phyloP scores from a whole-genome alignment of 1,140 invertebrate species.

The Drosophila arawakana region DNA sequence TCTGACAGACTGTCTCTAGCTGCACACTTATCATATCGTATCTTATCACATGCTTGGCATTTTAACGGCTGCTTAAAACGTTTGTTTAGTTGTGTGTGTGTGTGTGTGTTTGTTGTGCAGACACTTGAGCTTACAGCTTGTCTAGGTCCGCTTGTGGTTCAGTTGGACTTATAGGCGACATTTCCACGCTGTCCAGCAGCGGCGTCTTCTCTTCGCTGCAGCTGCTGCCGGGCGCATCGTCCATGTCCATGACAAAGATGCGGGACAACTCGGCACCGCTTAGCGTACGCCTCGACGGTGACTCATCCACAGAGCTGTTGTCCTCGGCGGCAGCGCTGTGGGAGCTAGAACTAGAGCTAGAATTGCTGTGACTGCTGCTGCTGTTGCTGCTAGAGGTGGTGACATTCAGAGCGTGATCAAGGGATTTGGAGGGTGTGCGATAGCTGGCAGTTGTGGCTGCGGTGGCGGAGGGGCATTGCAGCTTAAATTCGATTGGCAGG shows the following conservation, averaged over 20 bases:
- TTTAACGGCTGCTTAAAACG: constrained; percentile 58
- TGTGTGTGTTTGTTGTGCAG: constrained; percentile 3
- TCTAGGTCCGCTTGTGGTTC: constrained; percentile 69
- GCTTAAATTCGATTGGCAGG: constrained; percentile 82
- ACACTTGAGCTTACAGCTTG: constrained; percentile 59
- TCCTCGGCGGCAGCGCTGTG: constrained; percentile 47
- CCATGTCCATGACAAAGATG: constrained; percentile 82
- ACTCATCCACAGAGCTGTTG: constrained; percentile 74
- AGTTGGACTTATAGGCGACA: constrained; percentile 84
- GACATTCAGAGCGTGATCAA: constrained; percentile 60
- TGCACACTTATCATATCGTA: constrained; percentile 42
- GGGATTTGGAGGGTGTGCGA: constrained; percentile 69
- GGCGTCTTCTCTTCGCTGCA: constrained; percentile 84
- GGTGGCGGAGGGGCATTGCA: constrained; percentile 44
- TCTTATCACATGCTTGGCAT: constrained; percentile 78
- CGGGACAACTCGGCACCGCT: constrained; percentile 76
- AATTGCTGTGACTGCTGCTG: constrained; percentile 31
- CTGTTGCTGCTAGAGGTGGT: constrained; percentile 22
- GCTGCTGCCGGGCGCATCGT: constrained; percentile 66
- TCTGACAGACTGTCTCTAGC: neutral
- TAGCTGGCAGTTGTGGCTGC: constrained; percentile 52
- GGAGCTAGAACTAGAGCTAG: constrained; percentile 10
- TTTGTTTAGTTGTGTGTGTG: constrained; percentile 23
- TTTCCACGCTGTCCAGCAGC: constrained; percentile 81
- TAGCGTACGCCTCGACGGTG: constrained; percentile 67